Evolutionary conservation across 1,140 invertebrate genomes (phyloP), one percentile per base, ranked within the genome.

Genomic region (Neodiprion lecontei): DNA sequence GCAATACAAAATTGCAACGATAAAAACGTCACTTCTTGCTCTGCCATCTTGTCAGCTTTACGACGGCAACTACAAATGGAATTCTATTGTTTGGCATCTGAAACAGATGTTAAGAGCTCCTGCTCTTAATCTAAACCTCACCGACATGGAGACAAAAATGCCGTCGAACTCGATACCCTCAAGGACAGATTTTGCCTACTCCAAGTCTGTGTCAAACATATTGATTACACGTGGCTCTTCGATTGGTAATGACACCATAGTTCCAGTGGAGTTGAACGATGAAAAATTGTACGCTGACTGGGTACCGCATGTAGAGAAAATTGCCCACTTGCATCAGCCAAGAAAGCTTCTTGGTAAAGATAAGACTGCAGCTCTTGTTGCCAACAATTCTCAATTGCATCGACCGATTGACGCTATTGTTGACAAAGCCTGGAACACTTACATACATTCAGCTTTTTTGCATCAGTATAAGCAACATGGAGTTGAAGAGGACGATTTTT

Each of bases 391-490:
- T 5, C 75, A 78, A 66, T 83, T 89, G 69, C 77, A 84, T 75
- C 69, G 79, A 28, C 73, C 82, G 4, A 75, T 91, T 5, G 85
- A 91, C 70, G 11, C 23, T 5, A 82, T 89, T 48, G 77, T 90
- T 48, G 79, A 82, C 5, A 89, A 89, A 76, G 88, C 90, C 10
- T 90, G 89, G 89, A 87, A 80, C 69, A 81, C 86, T 65, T 91
- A 89, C 74, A 80, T 81, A 8, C 80, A 89, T 79, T 83, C 83
- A n/a, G 90, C 90, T 21, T 90, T 88, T 79, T 77, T 91, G 49
- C 89, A 91, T 83, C 89, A 90, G 67, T 91, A 91, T 76, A 85
- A 85, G 75, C 88, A 88, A 75, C 89, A 84, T 79, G 87, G 86
- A 17, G 76, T 91, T 12, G 85, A 87, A 72, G 88, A 90, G 9